Evolutionary conservation across 1,140 invertebrate genomes (phyloP).

Genomic region (Achroia grisella): DNA sequence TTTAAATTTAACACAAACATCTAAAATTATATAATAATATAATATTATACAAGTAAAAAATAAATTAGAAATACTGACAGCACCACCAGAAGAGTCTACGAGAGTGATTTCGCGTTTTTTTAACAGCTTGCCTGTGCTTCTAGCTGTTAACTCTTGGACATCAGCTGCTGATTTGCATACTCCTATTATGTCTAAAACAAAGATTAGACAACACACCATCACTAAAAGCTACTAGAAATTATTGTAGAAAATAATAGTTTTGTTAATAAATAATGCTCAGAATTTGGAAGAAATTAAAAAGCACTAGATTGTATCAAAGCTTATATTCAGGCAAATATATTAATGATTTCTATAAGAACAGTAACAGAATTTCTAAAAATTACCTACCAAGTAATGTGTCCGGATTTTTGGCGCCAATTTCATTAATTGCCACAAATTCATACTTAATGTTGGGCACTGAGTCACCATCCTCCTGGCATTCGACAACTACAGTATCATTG

Average conservation of each 20-base stretch:
- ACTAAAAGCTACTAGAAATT: no score
- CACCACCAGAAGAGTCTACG: slow-evolving; percentile 88
- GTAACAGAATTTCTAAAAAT: slow-evolving; percentile 10
- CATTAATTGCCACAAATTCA: slow-evolving; percentile 86
- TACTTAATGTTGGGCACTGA: slow-evolving; percentile 87
- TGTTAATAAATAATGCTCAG: no score
- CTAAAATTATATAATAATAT: no score
- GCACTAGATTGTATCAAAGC: background rate
- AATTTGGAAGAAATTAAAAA: no score
- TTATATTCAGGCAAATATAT: background rate
- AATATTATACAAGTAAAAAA: no score
- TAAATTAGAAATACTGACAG: slow-evolving; percentile 74
- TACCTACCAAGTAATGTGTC: slow-evolving; percentile 82
- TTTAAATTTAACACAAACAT: no score
- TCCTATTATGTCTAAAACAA: slow-evolving; percentile 89
- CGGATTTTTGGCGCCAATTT: slow-evolving; percentile 80
- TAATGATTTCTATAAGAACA: background rate
- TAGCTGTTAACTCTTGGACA: slow-evolving; percentile 81
- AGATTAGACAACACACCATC: no score
- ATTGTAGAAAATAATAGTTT: no score
- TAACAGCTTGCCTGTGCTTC: slow-evolving; percentile 85
- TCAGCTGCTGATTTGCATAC: slow-evolving; percentile 87
- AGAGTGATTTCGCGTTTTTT: slow-evolving; percentile 92
- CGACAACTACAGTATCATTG: slow-evolving; percentile 84
- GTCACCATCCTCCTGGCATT: slow-evolving; percentile 77